Conservation (phyloP, 2,888 invertebrate species). For the Thymelicus sylvestris region DNA sequence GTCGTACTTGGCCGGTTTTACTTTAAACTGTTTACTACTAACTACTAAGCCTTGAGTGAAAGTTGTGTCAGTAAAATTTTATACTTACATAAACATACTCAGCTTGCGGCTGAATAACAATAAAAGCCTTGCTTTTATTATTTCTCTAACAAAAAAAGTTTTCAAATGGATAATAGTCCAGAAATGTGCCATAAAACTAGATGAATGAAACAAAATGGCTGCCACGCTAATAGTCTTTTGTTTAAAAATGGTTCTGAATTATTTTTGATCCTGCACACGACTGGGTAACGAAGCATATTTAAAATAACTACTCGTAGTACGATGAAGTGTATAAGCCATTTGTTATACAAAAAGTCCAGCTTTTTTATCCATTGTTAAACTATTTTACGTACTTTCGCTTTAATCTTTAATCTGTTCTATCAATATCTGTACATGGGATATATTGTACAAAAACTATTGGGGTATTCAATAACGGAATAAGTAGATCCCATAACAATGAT, state of each 20-base stretch:
- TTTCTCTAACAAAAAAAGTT: background rate
- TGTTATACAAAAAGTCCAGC: background rate
- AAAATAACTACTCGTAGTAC: constrained; percentile 2
- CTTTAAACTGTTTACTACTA: too few species aligned
- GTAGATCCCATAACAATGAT: too few species aligned
- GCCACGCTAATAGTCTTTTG: constrained; percentile 11
- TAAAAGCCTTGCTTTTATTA: background rate
- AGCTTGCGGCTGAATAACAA: background rate
- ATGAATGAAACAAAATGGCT: constrained; percentile 11
- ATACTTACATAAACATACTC: background rate
- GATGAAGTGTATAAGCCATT: background rate
- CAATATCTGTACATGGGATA: too few species aligned
- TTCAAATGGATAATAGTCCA: background rate
- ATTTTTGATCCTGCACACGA: constrained; percentile 1
- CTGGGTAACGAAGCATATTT: background rate
- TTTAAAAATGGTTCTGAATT: constrained; percentile 9
- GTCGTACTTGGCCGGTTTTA: too few species aligned
- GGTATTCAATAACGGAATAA: too few species aligned
- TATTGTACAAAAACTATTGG: too few species aligned
- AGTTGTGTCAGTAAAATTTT: too few species aligned
- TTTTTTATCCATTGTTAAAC: background rate
- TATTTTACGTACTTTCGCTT: background rate
- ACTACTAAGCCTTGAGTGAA: too few species aligned
- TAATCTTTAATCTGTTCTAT: too few species aligned
- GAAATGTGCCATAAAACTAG: constrained; percentile 5